Base-by-base conservation (phyloP, 2,888 invertebrate genomes). In the Saturnia japonica region DNA sequence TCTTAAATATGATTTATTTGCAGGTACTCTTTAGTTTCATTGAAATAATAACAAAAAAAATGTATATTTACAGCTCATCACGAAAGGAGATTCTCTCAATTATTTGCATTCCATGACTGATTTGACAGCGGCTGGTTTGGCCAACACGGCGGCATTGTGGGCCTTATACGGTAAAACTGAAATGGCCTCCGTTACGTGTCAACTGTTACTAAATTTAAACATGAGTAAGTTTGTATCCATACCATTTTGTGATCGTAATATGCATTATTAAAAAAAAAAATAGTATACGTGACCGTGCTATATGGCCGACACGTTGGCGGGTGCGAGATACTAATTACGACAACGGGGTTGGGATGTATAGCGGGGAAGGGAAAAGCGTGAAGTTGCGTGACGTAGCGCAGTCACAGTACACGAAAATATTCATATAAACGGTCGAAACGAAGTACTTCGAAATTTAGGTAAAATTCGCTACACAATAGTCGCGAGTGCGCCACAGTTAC, bases 61-160 rank as follows among this genome's bases (percentile, higher is more conserved):
- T 19, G 25, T 47, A 12, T 43, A 8, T 67, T 67, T 60, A 60
- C 95, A 98, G 95, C 95, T 97, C 68, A 93, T 98, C 73, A 96
- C 96, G 78, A 97, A 97, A 88, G 97, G 98, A 75, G 98, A 98
- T 82, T 95, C 97, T 19, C 94, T 98, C 14, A 98, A 98, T 88
- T 97, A 97, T 84, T 96, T 97, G 75, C 96, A 98, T 85, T 97
- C 97, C 0, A 95, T 97, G 91, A 95, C 96, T 4, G 98, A 98
- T 78, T 93, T 98, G 70, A 96, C 97, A 74, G 96, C 97, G 75
- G 96, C 96, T 75, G 97, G 97, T 34, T 95, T 97, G 77, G 96
- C 97, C 0, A 96, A 98, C 88, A 96, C 97, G 77, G 96, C 98
- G 0, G 97, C 97, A 0, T 92, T 99, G 14, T 98, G 98, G 98